A percentile compares a stretch with the other conserved stretches of the same genome.
phyloP scores from a whole-genome alignment of 2,113 vertebrate species.

The Delphinus delphis region DNA sequence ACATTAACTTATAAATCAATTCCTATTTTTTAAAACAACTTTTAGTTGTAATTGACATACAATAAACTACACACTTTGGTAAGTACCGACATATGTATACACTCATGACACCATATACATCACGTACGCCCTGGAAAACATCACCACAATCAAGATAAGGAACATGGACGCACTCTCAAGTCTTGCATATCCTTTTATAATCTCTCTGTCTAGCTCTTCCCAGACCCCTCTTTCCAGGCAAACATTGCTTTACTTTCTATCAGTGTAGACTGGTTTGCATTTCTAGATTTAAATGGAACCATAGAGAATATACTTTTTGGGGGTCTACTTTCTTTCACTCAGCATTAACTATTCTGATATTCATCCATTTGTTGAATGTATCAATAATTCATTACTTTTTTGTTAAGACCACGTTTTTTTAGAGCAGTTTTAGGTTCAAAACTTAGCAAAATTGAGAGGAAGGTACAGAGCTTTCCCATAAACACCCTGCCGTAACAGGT shows the following conservation, averaged over 20 bases:
- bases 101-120: neutral
- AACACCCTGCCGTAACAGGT: neutral
- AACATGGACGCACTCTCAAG: neutral
- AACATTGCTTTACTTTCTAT: constrained; percentile 25
- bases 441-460: neutral
- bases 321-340: constrained; percentile 3
- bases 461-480: neutral
- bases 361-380: neutral
- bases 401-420: neutral
- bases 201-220: neutral
- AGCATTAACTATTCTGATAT: constrained; percentile 37
- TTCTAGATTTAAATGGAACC: constrained; percentile 27
- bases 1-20: constrained; percentile 42
- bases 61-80: neutral
- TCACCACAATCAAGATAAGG: constrained; percentile 29
- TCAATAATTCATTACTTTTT: neutral
- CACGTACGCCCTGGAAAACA: neutral
- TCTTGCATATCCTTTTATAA: neutral
- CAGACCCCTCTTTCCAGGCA: neutral
- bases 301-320: neutral
- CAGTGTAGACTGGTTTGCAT: neutral
- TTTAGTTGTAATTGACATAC: neutral
- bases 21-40: neutral
- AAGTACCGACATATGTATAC: neutral
- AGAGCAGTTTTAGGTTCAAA: neutral